Base-by-base conservation (phyloP, 1,140 invertebrate genomes). In the Pachypeltis micranthus region DNA sequence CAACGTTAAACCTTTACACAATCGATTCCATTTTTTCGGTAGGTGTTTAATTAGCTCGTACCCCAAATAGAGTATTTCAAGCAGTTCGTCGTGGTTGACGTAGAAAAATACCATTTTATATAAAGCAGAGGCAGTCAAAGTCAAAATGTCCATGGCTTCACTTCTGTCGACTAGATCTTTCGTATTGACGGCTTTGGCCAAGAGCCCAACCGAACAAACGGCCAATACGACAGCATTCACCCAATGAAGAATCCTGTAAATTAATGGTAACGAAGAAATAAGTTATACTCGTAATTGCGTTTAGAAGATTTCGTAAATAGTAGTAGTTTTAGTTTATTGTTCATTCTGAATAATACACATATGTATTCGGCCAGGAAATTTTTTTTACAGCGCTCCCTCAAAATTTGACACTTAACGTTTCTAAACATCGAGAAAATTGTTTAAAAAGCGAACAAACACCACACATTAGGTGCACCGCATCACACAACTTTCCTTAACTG, bases 81-180 rank as follows among this genome's bases (percentile, higher is more conserved):
- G 12, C 26, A 59, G 12, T 3, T 29, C 29, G 14, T 29, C 28
- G 10, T 31, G 57, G 26, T 59, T 28, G 2, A 2, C 19, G 4
- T 28, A 16, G 29, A 59, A 31, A 19, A 59, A 59, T 31, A 59
- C 1, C 16, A 62, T 21, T 51, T 62, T 62, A 28, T 51, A 62
- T n/a, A 62, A 39, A 51, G 60, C 60, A 25, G 60, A 62, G 7
- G 25, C 14, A 4, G 44, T 51, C 44, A 62, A 27, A 7, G 60
- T 62, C 1, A 62, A 54, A 28, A 62, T 62, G 24, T 62, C 60
- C 14, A 62, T 62, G 4, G 60, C 60, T 51, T 62, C 60, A 27
- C 60, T 62, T 27, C 60, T 47, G 27, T 62, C 60, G 7, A 62
- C 39, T 16, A 62, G 28, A 19, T 62, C 44, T 19, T 25, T 19